A percentile compares a stretch with the other conserved stretches of the same genome.
Evolutionary conservation across 2,888 invertebrate genomes (phyloP).

Genomic region (Eumerus sabulonum): DNA sequence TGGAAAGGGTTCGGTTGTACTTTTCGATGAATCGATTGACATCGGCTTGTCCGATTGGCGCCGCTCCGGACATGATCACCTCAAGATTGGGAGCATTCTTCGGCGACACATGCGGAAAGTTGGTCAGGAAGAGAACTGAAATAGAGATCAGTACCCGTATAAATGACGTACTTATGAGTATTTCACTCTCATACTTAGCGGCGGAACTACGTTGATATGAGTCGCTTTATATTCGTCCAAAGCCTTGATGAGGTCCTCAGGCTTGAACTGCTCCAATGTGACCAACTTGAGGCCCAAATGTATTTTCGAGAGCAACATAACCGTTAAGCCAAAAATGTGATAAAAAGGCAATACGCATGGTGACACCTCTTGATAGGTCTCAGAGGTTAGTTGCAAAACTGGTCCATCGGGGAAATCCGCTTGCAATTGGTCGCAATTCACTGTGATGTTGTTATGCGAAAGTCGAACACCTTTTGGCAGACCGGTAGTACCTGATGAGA

Average conservation of each 20-base stretch:
- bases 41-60: conserved; percentile 76
- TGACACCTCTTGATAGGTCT: conserved; percentile 82
- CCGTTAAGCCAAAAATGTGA: conserved; percentile 88
- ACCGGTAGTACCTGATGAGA: conserved; percentile 91
- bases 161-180: too few relatives aligned
- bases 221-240: conserved; percentile 83
- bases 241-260: conserved; percentile 83
- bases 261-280: conserved; percentile 87
- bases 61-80: conserved; percentile 76
- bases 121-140: conserved; percentile 85
- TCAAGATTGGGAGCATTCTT: conserved; percentile 72
- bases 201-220: conserved; percentile 88
- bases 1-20: conserved; percentile 69
- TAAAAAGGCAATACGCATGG: conserved; percentile 89
- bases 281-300: conserved; percentile 83
- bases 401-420: conserved; percentile 69
- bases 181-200: conserved; percentile 83
- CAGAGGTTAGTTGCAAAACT: conserved; percentile 70
- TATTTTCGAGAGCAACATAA: conserved; percentile 82
- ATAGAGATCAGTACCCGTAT: too few relatives aligned
- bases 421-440: conserved; percentile 76
- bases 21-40: conserved; percentile 76
- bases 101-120: conserved; percentile 80
- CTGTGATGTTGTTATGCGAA: conserved; percentile 80
- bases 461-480: conserved; percentile 87